Base-by-base conservation (phyloP, 2,113 vertebrate species). In the Cyphomyrus discorhynchus region DNA sequence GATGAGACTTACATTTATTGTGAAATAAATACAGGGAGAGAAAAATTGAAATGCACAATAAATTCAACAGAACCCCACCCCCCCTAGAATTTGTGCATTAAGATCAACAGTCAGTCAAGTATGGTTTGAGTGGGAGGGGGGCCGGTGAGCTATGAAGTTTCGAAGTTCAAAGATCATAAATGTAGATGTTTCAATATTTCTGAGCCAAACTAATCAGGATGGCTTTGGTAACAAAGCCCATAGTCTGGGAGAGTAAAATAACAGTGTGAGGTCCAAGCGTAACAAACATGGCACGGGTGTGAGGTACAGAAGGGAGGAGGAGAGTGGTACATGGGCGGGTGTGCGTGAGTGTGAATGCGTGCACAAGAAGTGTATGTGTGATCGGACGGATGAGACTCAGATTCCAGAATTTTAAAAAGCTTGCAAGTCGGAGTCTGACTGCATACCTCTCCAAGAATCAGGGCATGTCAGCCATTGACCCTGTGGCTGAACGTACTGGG, bases 201-300 rank as follows among this genome's bases (percentile, higher is more conserved):
- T 90, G 92, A 92, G 91, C 91, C 74, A 92, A 91, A 92, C 84
- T 91, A 92, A 91, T 91, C 91, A 91, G 88, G 92, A 93, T 91
- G 90, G 56, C 91, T 94, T 94, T 93, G 93, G 92, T 92, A 91
- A 91, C 88, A 50, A 88, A 88, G 88, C 88, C 74, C 53, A 89
- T 8, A 52, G 47, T 88, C 88, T 91, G 50, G 58, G 86, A 80
- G 74, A 90, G 90, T 74, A 47, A 91, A 93, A 94, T 89, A 94
- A 94, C 89, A 94, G 35, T 0, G 50, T 45, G 66, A 10, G 66
- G 45, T 93, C 92, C 93, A 93, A 94, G 88, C 52, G 70, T 90
- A 94, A 93, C 92, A 93, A 49, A 82, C 42, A 31, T 21, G 74
- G 35, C 74, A 19, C 31, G 74, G 74, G 74, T 42, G 35, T 2